These are phyloP conservation scores for Teleogryllus occipitalis DNA, from an alignment of 1,140 invertebrate species.

Conservation along the genomic window DNA sequence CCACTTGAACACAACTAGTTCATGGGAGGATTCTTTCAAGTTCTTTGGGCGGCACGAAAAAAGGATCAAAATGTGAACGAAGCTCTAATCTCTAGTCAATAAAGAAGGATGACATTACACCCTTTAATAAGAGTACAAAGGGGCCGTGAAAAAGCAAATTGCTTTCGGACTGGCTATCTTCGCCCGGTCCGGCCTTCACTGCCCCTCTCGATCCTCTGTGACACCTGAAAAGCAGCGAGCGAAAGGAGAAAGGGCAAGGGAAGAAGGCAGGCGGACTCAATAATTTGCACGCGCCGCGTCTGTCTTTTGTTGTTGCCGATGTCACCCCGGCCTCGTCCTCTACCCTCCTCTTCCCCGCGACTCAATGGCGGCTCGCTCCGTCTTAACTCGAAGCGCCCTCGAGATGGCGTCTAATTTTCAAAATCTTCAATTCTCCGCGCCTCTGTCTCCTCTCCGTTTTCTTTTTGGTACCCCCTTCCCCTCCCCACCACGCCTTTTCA, in stretches of 20 bases:
- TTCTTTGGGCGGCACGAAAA: neutral
- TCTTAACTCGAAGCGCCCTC: neutral
- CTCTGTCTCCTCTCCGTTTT: neutral
- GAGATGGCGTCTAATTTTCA: neutral
- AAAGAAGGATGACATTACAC: neutral
- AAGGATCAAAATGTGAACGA: neutral
- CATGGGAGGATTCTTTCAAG: neutral
- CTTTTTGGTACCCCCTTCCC: neutral
- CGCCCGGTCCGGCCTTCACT: neutral
- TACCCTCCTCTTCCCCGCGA: neutral
- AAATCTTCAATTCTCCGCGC: constrained; percentile 1
- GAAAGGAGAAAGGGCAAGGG: too few relatives aligned
- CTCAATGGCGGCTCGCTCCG: neutral
- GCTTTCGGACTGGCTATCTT: neutral
- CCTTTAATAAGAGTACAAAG: neutral
- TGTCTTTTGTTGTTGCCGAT: neutral
- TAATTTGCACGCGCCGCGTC: neutral
- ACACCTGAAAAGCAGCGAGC: neutral
- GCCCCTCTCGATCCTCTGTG: neutral
- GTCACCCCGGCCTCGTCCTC: neutral
- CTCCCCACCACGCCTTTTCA: neutral
- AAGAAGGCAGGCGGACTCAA: neutral
- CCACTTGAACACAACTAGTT: neutral
- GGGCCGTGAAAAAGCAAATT: neutral
- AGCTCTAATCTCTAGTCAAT: neutral